phyloP scores from a whole-genome alignment of 2,113 vertebrate species.

The Lampris megalopsis region DNA sequence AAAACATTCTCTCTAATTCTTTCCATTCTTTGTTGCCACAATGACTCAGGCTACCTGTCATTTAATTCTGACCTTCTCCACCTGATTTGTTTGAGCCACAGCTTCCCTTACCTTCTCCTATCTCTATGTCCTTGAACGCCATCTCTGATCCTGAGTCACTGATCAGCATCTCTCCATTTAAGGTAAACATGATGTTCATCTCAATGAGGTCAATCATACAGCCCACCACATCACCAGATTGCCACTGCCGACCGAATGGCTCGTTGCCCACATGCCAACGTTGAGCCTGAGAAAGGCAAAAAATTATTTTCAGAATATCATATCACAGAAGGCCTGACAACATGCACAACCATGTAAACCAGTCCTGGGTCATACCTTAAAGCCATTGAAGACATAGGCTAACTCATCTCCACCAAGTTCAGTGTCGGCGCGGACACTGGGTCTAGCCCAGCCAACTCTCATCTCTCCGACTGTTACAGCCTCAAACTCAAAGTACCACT shows the following conservation, averaged over 20 bases:
- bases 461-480: conserved; percentile 92
- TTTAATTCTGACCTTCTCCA: too few relatives aligned
- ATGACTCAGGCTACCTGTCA: not conserved
- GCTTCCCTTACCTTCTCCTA: conserved; percentile 78
- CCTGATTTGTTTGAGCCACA: not conserved
- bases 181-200: conserved; percentile 92
- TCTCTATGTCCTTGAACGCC: conserved; percentile 85
- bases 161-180: conserved; percentile 94
- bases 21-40: not conserved
- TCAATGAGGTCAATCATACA: conserved; percentile 93
- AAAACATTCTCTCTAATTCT: too few relatives aligned
- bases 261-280: conserved; percentile 93
- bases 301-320: not conserved
- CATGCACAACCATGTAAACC: not conserved
- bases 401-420: conserved; percentile 90
- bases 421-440: conserved; percentile 85
- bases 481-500: conserved; percentile 96
- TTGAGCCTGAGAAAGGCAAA: conserved; percentile 84
- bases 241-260: conserved; percentile 91
- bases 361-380: conserved; percentile 79
- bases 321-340: not conserved
- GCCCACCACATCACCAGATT: conserved; percentile 90
- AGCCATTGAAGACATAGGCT: conserved; percentile 93
- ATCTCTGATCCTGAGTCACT: conserved; percentile 92
- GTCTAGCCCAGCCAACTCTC: conserved; percentile 93